These are phyloP conservation scores for Tenodera sinensis DNA, from an alignment of 2,888 invertebrate species.

Conservation along the genomic window DNA sequence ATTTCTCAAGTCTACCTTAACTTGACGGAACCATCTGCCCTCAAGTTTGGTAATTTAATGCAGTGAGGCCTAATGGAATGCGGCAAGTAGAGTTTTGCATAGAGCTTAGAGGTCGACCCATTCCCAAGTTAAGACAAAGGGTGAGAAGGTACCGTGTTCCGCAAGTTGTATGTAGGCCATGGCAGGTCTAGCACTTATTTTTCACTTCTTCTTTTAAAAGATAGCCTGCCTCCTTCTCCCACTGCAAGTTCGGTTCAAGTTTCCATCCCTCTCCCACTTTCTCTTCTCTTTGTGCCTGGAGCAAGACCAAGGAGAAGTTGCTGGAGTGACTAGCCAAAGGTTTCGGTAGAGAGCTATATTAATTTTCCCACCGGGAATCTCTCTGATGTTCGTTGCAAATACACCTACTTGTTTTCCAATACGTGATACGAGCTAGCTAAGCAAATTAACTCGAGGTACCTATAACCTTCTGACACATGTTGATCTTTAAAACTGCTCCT, in stretches of 20 bases:
- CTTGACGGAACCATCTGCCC: background rate
- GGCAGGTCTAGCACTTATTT: background rate
- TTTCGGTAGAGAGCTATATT: background rate
- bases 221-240: background rate
- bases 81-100: background rate
- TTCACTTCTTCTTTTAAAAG: background rate
- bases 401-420: background rate
- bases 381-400: background rate
- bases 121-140: background rate
- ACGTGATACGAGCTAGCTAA: background rate
- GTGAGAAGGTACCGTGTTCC: background rate
- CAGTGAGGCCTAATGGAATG: background rate
- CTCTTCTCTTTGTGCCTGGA: background rate
- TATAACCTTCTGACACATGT: too few relatives aligned
- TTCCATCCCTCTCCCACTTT: background rate
- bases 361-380: background rate
- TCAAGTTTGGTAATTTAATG: background rate
- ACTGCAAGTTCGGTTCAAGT: background rate
- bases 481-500: too few relatives aligned
- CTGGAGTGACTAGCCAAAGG: background rate
- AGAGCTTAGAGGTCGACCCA: background rate
- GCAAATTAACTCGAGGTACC: too few relatives aligned
- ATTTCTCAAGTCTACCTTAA: background rate
- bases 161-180: background rate
- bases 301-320: background rate